Conservation (phyloP, 2,888 invertebrate species). For the Leptura quadrifasciata region DNA sequence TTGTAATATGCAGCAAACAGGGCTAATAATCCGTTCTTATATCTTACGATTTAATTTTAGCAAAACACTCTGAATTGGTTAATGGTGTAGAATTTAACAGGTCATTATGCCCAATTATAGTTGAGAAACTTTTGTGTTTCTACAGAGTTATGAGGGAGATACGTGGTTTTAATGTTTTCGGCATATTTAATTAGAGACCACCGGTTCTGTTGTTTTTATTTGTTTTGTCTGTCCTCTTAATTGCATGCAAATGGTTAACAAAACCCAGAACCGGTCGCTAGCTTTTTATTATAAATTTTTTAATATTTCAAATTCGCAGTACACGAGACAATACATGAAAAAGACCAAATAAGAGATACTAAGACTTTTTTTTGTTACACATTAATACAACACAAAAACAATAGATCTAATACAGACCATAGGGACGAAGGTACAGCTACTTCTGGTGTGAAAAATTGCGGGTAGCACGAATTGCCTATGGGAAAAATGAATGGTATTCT, state of each 20-base stretch:
- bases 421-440: no score
- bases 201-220: conserved; percentile 53
- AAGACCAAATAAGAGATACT: neutral
- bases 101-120: conserved; percentile 43
- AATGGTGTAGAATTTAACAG: conserved; percentile 45
- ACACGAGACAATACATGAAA: neutral
- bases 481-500: no score
- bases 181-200: conserved; percentile 58
- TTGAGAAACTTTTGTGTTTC: conserved; percentile 36
- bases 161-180: conserved; percentile 49
- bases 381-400: no score
- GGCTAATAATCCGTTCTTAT: conserved; percentile 28
- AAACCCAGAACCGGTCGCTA: neutral
- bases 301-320: no score
- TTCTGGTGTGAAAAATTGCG: no score
- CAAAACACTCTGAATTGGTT: conserved; percentile 43
- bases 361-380: no score
- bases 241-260: conserved; percentile 51
- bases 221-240: conserved; percentile 56
- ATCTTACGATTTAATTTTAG: conserved; percentile 45
- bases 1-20: neutral
- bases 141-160: conserved; percentile 36
- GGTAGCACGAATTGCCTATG: no score
- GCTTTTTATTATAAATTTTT: no score
- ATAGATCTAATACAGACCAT: no score